Conservation (phyloP, 2,113 vertebrate genomes). For the Nycticebus coucang region DNA sequence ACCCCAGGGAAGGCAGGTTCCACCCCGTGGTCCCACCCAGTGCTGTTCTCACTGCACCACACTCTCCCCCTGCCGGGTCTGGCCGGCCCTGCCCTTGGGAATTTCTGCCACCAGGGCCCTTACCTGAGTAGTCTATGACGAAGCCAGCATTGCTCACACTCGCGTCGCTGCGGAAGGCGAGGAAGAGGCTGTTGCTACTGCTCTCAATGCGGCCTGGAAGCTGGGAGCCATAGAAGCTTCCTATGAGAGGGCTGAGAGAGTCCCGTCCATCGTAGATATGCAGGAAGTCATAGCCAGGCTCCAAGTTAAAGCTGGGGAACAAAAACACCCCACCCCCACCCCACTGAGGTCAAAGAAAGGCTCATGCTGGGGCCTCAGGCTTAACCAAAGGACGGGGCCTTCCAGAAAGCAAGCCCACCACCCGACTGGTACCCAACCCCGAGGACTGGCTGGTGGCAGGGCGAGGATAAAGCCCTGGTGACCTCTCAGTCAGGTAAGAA, state of each 20-base stretch:
- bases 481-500: not conserved
- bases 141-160: constrained; percentile 97
- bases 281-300: constrained; percentile 98
- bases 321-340: constrained; percentile 61
- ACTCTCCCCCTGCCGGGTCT: not conserved
- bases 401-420: not conserved
- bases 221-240: constrained; percentile 96
- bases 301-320: constrained; percentile 93
- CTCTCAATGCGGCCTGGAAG: constrained; percentile 95
- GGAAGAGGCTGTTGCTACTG: constrained; percentile 96
- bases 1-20: not conserved
- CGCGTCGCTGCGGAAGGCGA: constrained; percentile 97
- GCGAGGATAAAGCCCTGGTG: not conserved
- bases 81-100: not conserved
- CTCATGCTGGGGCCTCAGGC: not conserved
- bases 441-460: not conserved
- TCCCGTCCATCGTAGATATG: constrained; percentile 97
- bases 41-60: accelerated
- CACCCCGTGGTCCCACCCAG: not conserved
- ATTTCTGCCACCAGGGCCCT: not conserved
- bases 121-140: constrained; percentile 96
- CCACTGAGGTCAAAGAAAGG: constrained; percentile 48
- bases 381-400: not conserved
- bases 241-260: constrained; percentile 95
- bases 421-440: accelerated